These are phyloP conservation scores for Oophaga sylvatica DNA, from an alignment of 2,797 vertebrate genomes.

Conservation along the genomic window DNA sequence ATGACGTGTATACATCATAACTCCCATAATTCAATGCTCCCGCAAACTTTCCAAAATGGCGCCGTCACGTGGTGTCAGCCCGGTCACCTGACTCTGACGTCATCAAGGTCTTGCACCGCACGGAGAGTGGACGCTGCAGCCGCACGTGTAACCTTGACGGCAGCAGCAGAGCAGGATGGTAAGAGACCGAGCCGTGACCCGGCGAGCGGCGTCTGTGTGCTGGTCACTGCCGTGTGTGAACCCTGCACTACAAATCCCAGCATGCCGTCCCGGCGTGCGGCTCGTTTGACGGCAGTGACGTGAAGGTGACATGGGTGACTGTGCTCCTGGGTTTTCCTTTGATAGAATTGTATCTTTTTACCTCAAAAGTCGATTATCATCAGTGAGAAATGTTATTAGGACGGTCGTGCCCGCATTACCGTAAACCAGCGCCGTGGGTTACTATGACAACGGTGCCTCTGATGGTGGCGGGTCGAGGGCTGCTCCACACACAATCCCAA, in stretches of 20 bases:
- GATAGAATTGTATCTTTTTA: too few species aligned
- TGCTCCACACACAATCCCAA: too few species aligned
- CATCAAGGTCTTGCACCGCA: neutral
- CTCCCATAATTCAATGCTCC: slow-evolving; percentile 2
- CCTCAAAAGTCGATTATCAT: too few species aligned
- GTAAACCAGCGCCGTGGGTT: too few species aligned
- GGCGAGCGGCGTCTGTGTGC: neutral
- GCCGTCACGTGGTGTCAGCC: neutral
- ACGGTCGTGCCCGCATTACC: too few species aligned
- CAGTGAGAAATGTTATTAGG: too few species aligned
- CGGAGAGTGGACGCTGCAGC: neutral
- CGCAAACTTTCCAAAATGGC: neutral
- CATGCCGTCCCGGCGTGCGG: neutral
- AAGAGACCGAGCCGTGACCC: slow-evolving; percentile 19
- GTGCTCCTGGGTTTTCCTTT: too few species aligned
- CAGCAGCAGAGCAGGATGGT: slow-evolving; percentile 61
- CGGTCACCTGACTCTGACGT: slow-evolving; percentile 18
- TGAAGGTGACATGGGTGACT: neutral
- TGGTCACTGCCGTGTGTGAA: neutral
- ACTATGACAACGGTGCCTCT: too few species aligned
- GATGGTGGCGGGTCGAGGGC: too few species aligned
- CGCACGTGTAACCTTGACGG: slow-evolving; percentile 55
- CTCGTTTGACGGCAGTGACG: neutral
- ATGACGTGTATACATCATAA: neutral
- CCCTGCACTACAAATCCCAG: slow-evolving; percentile 1